phyloP scores from a whole-genome alignment of 2,888 invertebrate species.

The Acrobasis repandana region DNA sequence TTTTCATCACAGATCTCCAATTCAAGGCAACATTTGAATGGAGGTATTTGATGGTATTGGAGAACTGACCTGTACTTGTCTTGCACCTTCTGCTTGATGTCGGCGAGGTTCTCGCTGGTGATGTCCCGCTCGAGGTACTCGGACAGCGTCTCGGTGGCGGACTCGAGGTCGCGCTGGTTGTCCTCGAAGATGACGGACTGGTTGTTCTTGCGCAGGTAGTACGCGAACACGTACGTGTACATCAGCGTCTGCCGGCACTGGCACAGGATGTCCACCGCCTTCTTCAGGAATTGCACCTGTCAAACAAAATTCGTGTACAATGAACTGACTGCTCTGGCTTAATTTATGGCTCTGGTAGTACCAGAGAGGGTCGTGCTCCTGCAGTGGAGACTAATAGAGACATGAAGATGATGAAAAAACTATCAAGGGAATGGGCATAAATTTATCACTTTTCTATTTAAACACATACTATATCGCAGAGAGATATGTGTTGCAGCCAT shows the following conservation, averaged over 20 bases:
- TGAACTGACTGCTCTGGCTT: no score
- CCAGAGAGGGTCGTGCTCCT: no score
- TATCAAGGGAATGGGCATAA: no score
- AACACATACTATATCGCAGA: no score
- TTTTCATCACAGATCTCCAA: no score
- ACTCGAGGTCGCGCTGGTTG: conserved; percentile 98
- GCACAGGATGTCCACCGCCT: conserved; percentile 98
- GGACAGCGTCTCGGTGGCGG: conserved; percentile 97
- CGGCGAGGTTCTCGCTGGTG: conserved; percentile 97
- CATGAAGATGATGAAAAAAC: no score
- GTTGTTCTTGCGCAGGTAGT: conserved; percentile 98
- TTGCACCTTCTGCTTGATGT: conserved; percentile 99
- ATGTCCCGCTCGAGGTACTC: conserved; percentile 99
- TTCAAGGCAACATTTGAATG: no score
- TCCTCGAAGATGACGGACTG: conserved; percentile 99
- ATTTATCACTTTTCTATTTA: no score
- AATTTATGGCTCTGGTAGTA: no score
- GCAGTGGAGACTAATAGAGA: no score
- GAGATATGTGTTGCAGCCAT: no score
- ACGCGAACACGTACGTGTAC: conserved; percentile 99
- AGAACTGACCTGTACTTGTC: conserved; percentile 94
- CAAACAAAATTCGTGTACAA: background rate
- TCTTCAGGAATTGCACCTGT: conserved; percentile 97
- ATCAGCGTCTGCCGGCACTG: conserved; percentile 98
- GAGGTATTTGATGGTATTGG: no score